Conservation (phyloP, 2,888 invertebrate species). For the Baronia brevicornis region DNA sequence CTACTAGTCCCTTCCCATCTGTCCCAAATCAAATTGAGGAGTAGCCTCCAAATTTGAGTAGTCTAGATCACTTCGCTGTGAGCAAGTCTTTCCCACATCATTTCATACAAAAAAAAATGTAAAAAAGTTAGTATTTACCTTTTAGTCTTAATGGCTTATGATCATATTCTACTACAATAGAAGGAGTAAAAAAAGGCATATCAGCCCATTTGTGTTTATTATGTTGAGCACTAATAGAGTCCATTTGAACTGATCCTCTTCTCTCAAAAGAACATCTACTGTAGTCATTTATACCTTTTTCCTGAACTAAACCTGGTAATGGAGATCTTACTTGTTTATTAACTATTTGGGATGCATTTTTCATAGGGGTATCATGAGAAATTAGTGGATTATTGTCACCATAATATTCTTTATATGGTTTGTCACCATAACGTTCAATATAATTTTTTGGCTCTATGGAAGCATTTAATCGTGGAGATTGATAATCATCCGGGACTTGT, state of each 20-base stretch:
- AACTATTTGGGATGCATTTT: slow-evolving; percentile 20
- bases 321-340: slow-evolving; percentile 26
- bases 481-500: not conserved
- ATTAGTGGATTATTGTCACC: slow-evolving; percentile 33
- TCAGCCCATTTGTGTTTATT: slow-evolving; percentile 46
- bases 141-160: slow-evolving; percentile 76
- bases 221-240: slow-evolving; percentile 20
- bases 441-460: slow-evolving; percentile 18
- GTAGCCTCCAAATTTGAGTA: too few relatives aligned
- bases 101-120: slow-evolving; percentile 1
- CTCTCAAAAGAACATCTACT: slow-evolving; percentile 21
- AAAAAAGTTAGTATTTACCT: slow-evolving; percentile 51
- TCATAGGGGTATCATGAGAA: slow-evolving; percentile 19
- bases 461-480: slow-evolving; percentile 20
- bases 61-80: too few relatives aligned
- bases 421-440: slow-evolving; percentile 20
- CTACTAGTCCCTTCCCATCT: too few relatives aligned
- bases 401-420: slow-evolving; percentile 33
- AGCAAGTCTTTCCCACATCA: not conserved
- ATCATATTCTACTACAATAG: slow-evolving; percentile 82
- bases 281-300: slow-evolving; percentile 27
- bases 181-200: slow-evolving; percentile 69
- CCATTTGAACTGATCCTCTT: slow-evolving; percentile 15
- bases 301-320: slow-evolving; percentile 26
- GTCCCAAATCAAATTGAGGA: too few relatives aligned